Percentiles rank a stretch among this genome's conserved stretches.
Conservation (phyloP, 2,797 vertebrate species). For the Acrossocheilus fasciatus region DNA sequence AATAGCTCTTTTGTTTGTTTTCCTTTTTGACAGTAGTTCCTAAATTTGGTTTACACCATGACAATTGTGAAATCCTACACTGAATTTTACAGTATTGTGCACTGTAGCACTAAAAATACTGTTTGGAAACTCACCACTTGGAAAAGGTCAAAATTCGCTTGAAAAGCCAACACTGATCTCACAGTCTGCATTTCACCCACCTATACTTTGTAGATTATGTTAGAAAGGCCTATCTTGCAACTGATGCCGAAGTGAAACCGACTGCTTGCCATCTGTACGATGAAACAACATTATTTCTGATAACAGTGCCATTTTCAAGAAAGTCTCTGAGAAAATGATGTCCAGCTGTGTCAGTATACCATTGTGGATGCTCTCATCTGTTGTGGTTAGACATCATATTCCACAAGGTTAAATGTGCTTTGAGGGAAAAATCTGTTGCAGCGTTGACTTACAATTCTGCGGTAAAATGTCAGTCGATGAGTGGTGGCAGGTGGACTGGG, state of each 20-base stretch:
- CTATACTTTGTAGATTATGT: not conserved
- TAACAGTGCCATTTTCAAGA: conserved; percentile 34
- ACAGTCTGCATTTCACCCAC: not conserved
- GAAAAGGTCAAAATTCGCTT: not conserved
- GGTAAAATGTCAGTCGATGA: conserved; percentile 30
- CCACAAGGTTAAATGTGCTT: conserved; percentile 32
- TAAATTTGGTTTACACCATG: not conserved
- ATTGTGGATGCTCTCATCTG: conserved; percentile 6
- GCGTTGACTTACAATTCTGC: conserved; percentile 26
- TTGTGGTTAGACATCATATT: conserved; percentile 21
- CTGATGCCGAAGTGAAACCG: not conserved
- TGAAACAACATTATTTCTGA: conserved; percentile 24
- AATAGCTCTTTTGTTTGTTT: not conserved
- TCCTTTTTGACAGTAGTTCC: not conserved
- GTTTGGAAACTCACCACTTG: not conserved
- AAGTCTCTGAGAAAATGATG: conserved; percentile 31
- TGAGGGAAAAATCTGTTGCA: not conserved
- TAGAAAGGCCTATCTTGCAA: not conserved
- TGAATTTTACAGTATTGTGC: not conserved
- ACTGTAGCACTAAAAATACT: not conserved
- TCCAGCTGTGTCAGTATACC: conserved; percentile 32
- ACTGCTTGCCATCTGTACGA: not conserved
- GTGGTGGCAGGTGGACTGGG: conserved; percentile 39
- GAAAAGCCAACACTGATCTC: not conserved
- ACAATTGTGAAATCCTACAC: not conserved